A percentile compares a stretch with the other conserved stretches of the same genome.
Evolutionary conservation across 2,797 vertebrate species (phyloP).

Genomic region (Trichosurus vulpecula): DNA sequence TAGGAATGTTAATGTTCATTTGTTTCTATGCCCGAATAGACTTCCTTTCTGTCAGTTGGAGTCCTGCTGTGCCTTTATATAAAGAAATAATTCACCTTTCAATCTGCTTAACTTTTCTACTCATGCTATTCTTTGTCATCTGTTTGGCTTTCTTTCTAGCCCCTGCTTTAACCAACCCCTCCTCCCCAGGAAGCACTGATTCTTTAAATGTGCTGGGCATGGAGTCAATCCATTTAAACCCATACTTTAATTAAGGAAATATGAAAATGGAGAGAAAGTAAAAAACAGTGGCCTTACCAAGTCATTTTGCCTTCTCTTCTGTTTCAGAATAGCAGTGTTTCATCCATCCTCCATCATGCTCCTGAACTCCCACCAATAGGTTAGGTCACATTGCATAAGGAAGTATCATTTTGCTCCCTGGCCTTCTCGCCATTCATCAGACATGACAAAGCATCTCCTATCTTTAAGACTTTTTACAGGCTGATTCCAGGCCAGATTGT

Average conservation of each 20-base stretch:
- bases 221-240: not conserved
- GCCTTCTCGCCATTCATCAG: not conserved
- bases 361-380: not conserved
- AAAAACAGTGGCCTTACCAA: not conserved
- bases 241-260: constrained; percentile 5
- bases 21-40: not conserved
- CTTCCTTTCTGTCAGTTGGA: not conserved
- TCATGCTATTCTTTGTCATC: constrained; percentile 25
- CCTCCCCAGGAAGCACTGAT: not conserved
- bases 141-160: not conserved
- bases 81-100: constrained; percentile 1
- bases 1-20: not conserved
- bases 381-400: not conserved
- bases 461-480: not conserved
- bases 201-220: not conserved
- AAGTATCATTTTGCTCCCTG: not conserved
- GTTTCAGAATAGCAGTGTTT: not conserved
- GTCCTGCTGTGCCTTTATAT: not conserved
- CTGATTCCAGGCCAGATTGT: not conserved
- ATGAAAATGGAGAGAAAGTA: constrained; percentile 10
- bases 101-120: constrained; percentile 5
- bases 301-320: not conserved
- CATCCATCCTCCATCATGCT: not conserved
- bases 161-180: constrained; percentile 1
- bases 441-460: not conserved